Evolutionary conservation across 2,797 vertebrate species (phyloP), one percentile per base, ranked within the genome.

Genomic region (Centroberyx gerrardi): DNA sequence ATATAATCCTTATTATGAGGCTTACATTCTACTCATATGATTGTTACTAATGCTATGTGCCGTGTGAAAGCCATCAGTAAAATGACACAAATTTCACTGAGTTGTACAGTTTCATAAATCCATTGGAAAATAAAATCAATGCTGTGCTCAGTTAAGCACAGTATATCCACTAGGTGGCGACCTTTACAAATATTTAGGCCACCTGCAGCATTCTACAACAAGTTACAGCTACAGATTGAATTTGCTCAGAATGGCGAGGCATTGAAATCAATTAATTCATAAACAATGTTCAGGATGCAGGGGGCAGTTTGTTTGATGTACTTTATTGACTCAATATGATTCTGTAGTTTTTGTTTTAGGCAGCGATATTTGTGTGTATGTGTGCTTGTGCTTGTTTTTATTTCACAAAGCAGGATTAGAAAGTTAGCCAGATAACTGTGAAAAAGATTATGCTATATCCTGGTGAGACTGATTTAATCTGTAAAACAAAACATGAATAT

Each of bases 161-260:
- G 5, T 46, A 2, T 40, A 48, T 75, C 88, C 94, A 89, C 80
- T 81, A 87, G 88, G 68, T 81, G 86, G 68, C 31, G 72, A 71
- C 76, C 80, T 61, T 81, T 60, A 60, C 62, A 62, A 49, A 40
- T 15, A 49, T 14, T 58, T n/a, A 72, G 4, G 3, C 60, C 1
- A 38, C 18, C 22, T 44, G 8, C 22, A 49, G 36, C 58, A 72
- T 52, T 14, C 64, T 54, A 36, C 38, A 55, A 44, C 42, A 44
- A 44, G 42, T 44, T 40, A 8, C 10, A 44, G 42, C 12, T 44
- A 13, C 10, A 27, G 27, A 13, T 66, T 51, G 31, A n/a, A 53
- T 36, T 52, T 18, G 62, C 14, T 17, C 14, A 42, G 8, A 9
- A 42, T 10, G 10, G 8, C 8, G 10, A 42, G 10, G 3, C 40